Base-by-base conservation (phyloP, 2,797 vertebrate species). In the Aulostomus chinensis region DNA sequence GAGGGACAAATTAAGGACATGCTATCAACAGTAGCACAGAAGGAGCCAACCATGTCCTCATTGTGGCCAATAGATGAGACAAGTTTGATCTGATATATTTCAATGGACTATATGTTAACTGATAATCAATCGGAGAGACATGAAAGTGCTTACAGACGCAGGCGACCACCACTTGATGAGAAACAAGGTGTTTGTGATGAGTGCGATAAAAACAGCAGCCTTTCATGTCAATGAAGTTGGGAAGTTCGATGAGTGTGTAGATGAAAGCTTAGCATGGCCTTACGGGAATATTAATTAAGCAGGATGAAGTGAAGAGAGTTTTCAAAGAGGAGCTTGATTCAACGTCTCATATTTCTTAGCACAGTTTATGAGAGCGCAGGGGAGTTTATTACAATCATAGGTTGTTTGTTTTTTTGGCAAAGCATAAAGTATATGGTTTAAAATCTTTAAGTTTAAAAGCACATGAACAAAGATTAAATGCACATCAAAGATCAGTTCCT, bases 401-500 rank as follows among this genome's bases (percentile, higher is more conserved):
- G 16, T 35, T 65, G 53, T 59, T 46, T 10, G 16, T n/a, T n/a
- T n/a, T n/a, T n/a, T n/a, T n/a, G n/a, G n/a, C n/a, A n/a, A n/a
- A n/a, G n/a, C n/a, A n/a, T n/a, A n/a, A n/a, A n/a, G n/a, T n/a
- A n/a, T n/a, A n/a, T n/a, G n/a, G n/a, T n/a, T n/a, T n/a, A n/a
- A n/a, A n/a, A n/a, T n/a, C n/a, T n/a, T n/a, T n/a, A n/a, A n/a
- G n/a, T n/a, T n/a, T n/a, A n/a, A 50, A 51, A 64, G 64, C 48
- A 59, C 73, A 74, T n/a, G n/a, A n/a, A n/a, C n/a, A n/a, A n/a
- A n/a, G n/a, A n/a, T n/a, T n/a, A n/a, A n/a, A n/a, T n/a, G n/a
- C n/a, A n/a, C n/a, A n/a, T 66, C 1, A 64, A 38, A 62, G 28
- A 46, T 17, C 10, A 9, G 64, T 68, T 57, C 78, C 68, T 65